Evolutionary conservation across 1,140 invertebrate species (phyloP).

Genomic region (Bombus waltoni): DNA sequence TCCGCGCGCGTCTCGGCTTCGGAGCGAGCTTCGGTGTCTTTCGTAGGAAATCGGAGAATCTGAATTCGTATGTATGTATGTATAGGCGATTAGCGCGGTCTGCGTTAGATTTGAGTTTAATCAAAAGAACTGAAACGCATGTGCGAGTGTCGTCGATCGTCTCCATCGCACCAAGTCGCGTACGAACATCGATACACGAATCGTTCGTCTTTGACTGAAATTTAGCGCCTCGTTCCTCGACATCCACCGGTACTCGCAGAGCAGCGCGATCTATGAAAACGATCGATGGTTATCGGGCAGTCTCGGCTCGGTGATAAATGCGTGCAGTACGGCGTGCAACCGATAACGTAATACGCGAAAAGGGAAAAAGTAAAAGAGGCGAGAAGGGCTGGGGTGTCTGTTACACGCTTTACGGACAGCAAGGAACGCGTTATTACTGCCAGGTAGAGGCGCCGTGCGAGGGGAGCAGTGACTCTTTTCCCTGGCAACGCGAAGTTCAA

Average conservation of each 20-base stretch:
- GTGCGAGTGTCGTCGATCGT: background rate
- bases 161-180: background rate
- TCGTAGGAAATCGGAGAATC: too few species aligned
- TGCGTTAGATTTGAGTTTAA: background rate
- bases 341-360: conserved; percentile 70
- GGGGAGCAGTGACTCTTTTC: conserved; percentile 62
- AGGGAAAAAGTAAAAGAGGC: conserved; percentile 56
- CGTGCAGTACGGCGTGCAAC: conserved; percentile 36
- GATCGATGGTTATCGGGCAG: conserved; percentile 58
- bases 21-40: too few species aligned
- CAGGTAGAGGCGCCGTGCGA: conserved; percentile 55
- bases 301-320: conserved; percentile 51
- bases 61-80: background rate
- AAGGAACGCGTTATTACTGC: conserved; percentile 72
- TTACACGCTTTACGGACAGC: conserved; percentile 65
- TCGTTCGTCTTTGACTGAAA: background rate
- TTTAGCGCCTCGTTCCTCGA: background rate
- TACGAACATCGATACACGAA: too few species aligned
- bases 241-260: background rate
- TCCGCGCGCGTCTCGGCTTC: background rate
- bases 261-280: conserved; percentile 43
- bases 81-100: too few species aligned
- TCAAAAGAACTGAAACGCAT: background rate
- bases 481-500: conserved; percentile 69
- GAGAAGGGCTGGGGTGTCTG: conserved; percentile 47